Evolutionary conservation across 2,797 vertebrate species (phyloP), one percentile per base, ranked within the genome.

Genomic region (Megaceryle alcyon): DNA sequence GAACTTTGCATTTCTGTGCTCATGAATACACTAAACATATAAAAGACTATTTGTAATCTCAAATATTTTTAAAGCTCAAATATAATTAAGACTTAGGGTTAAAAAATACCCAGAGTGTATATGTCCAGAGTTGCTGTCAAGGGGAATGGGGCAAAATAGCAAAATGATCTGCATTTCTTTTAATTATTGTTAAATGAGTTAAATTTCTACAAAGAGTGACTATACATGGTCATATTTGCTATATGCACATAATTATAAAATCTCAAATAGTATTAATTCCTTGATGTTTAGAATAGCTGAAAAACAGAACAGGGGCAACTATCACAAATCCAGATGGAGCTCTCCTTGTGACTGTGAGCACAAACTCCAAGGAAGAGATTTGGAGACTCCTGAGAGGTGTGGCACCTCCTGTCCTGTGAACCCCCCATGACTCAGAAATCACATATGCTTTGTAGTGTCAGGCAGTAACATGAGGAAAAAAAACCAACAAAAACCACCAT

Each of bases 231-330:
- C 65, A 2, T 79, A 89, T 96, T 95, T 87, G 56, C 68, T 77
- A 43, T 64, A 78, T 43, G 60, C 44, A 80, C 66, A 79, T 21
- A 90, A 66, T 88, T 88, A 71, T 44, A 78, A 80, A 90, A 93
- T 91, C 79, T 80, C 35, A 94, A 87, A 72, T 68, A 96, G 63
- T 84, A 96, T 90, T 88, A 96, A 97, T 72, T 69, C 49, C 41
- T 92, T 81, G 84, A 77, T 88, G 63, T 91, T 96, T 94, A 95
- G 86, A 95, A 92, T 44, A 86, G 92, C 4, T 88, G 57, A 94
- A 91, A 92, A 95, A 49, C 60, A 87, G 94, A 95, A 69, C 6
- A 22, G 56, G 28, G 46, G 63, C 57, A n/a, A 80, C 91, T 80
- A 56, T 59, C 68, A 81, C 56, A 82, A 73, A 61, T 14, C 13